phyloP scores from a whole-genome alignment of 2,888 invertebrate species.

The Leucania comma region DNA sequence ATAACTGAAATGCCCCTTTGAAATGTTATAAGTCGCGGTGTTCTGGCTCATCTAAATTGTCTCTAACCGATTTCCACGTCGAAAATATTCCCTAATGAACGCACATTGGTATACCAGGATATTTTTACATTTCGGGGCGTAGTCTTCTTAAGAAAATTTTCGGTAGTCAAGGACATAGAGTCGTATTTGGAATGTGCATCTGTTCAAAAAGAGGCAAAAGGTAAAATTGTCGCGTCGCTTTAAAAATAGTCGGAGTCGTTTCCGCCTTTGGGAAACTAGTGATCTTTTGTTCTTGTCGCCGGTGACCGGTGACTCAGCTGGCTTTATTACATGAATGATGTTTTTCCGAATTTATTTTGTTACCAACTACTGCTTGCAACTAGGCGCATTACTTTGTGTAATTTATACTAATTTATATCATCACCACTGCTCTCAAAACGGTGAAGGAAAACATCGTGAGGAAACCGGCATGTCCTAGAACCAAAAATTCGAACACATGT shows the following conservation, averaged over 20 bases:
- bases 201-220: conserved; percentile 69
- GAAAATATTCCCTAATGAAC: conserved; percentile 83
- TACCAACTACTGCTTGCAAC: not conserved
- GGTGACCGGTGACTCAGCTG: conserved; percentile 72
- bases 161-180: conserved; percentile 72
- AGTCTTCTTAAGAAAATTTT: conserved; percentile 36
- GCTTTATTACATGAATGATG: conserved; percentile 65
- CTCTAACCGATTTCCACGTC: conserved; percentile 76
- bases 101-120: conserved; percentile 68
- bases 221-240: conserved; percentile 76
- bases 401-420: no score
- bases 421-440: no score
- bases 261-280: conserved; percentile 85
- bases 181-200: conserved; percentile 73
- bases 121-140: conserved; percentile 54
- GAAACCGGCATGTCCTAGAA: no score
- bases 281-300: conserved; percentile 82
- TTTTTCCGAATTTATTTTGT: conserved; percentile 61
- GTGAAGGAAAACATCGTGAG: no score
- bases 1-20: conserved; percentile 69
- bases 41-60: conserved; percentile 74
- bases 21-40: conserved; percentile 71
- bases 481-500: no score
- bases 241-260: conserved; percentile 87
- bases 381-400: no score